Base-by-base conservation (phyloP, 2,797 vertebrate genomes). In the Erpetoichthys calabaricus region DNA sequence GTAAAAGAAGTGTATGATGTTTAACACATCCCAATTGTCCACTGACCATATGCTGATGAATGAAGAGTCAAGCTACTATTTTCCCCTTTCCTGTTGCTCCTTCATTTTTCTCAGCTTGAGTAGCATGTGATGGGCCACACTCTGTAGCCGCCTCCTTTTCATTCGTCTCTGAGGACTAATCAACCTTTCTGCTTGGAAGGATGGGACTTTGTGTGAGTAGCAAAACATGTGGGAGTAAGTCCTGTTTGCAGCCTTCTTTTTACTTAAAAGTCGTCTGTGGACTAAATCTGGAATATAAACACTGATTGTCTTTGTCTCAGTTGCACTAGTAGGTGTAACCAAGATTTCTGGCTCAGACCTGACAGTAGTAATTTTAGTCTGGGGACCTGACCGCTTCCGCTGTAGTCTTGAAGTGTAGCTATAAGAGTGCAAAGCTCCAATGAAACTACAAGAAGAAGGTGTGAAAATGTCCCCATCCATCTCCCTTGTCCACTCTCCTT, bases 401-500 rank as follows among this genome's bases (percentile, higher is more conserved):
- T 58, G 43, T 41, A 82, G 83, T 64, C 67, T 78, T n/a, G 85
- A 85, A 60, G 84, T 81, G 59, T 82, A 83, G 62, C 86, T 86
- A 45, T 88, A 87, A 0, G 86, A 87, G 59, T 88, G 85, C 6
- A 88, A 76, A 2, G 84, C 82, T 56, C 78, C 82, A 0, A 88
- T 87, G 59, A 88, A 85, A 58, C 74, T 84, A 67, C 83, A 81
- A 3, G 82, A 81, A 0, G 77, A 75, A 7, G 83, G 84, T 0
- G 70, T 77, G 61, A 85, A 86, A 65, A 86, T 81, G 2, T 25
- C 43, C 41, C 53, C 42, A 47, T n/a, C 57, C 8, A 60, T 46
- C 43, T 54, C 55, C 47, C 57, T 45, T 7, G 61, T 53, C 63
- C 61, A 65, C 51, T 57, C 64, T 47, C 58, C 61, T 47, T 10